A percentile compares a stretch with the other conserved stretches of the same genome.
Evolutionary conservation across 92 coral and sea anemone species (phyloP).

Genomic region (Epizoanthus ramosus): DNA sequence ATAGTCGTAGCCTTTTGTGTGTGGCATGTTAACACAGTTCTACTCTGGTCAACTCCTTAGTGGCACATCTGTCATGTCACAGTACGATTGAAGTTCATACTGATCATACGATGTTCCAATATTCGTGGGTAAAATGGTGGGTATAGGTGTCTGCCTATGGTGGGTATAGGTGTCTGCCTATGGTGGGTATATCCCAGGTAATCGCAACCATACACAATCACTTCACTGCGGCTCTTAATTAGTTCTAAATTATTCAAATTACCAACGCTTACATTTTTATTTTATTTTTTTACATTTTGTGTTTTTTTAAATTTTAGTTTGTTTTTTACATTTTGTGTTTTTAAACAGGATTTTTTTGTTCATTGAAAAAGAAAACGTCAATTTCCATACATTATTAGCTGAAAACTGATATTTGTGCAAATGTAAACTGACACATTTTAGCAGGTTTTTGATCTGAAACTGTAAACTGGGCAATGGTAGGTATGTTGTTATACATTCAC

Average conservation of each 20-base stretch:
- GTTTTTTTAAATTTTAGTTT: not conserved
- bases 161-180: slow-evolving; percentile 57
- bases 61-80: slow-evolving; percentile 47
- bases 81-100: slow-evolving; percentile 31
- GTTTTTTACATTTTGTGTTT: too few relatives aligned
- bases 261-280: too few relatives aligned
- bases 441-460: too few relatives aligned
- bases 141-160: slow-evolving; percentile 77
- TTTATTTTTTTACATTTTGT: not conserved
- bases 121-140: slow-evolving; percentile 90
- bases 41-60: slow-evolving; percentile 32
- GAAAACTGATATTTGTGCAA: too few relatives aligned
- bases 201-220: slow-evolving; percentile 5
- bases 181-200: slow-evolving; percentile 72
- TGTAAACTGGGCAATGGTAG: too few relatives aligned
- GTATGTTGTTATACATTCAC: too few relatives aligned
- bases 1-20: not conserved
- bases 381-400: too few relatives aligned
- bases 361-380: too few relatives aligned
- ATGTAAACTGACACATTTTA: too few relatives aligned
- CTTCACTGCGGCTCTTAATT: not conserved
- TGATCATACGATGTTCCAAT: slow-evolving; percentile 43
- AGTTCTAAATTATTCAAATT: not conserved
- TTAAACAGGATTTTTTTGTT: too few relatives aligned
- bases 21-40: slow-evolving; percentile 41